Conservation (phyloP, 2,888 invertebrate genomes). For the Lasioglossum morio region DNA sequence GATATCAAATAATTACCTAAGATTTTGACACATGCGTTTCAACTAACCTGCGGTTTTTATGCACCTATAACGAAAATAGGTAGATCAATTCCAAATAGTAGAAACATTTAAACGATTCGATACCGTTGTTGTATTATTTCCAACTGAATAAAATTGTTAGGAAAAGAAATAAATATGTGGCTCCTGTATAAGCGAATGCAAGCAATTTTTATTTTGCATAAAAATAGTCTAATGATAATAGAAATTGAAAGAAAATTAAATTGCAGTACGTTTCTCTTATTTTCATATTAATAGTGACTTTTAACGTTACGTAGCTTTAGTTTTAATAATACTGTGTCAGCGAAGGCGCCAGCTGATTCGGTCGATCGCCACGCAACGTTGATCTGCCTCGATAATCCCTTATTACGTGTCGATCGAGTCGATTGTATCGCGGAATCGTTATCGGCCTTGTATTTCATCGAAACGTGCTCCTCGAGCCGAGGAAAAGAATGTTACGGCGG, state of each 20-base stretch:
- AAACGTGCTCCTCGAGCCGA: neutral
- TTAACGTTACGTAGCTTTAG: neutral
- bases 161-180: too few species aligned
- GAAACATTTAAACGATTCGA: too few species aligned
- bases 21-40: too few species aligned
- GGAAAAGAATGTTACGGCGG: conserved; percentile 36
- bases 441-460: neutral
- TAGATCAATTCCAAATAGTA: too few species aligned
- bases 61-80: too few species aligned
- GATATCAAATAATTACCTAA: too few species aligned
- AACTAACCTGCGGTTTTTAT: too few species aligned
- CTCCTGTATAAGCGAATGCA: too few species aligned
- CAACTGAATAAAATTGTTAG: too few species aligned
- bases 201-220: too few species aligned
- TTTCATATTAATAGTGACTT: neutral
- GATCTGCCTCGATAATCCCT: conserved; percentile 17
- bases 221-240: too few species aligned
- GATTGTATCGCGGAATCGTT: conserved; percentile 31
- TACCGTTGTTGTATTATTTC: too few species aligned
- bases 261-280: neutral
- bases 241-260: neutral
- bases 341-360: neutral
- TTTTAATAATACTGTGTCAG: neutral
- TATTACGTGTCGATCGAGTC: conserved; percentile 18
- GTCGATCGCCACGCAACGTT: neutral